Evolutionary conservation across 2,113 vertebrate species (phyloP).

Genomic region (Holacanthus passer): DNA sequence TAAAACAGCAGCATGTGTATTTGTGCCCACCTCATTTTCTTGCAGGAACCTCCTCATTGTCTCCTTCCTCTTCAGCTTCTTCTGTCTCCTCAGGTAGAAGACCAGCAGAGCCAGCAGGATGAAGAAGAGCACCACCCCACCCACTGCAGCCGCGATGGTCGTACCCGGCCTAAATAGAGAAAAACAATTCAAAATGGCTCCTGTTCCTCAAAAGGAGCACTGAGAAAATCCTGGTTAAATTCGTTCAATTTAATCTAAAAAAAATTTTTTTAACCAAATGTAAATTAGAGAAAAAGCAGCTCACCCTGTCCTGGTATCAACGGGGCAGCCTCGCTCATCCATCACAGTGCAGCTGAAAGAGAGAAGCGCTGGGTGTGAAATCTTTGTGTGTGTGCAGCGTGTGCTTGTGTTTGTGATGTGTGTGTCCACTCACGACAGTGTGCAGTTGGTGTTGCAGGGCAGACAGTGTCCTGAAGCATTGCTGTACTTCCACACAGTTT

Average conservation of each 20-base stretch:
- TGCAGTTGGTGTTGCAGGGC: slow-evolving; percentile 93
- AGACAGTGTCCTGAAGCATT: slow-evolving; percentile 90
- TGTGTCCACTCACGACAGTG: slow-evolving; percentile 88
- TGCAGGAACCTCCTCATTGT: slow-evolving; percentile 91
- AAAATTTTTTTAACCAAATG: background rate
- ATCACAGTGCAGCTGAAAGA: slow-evolving; percentile 87
- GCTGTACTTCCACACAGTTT: slow-evolving; percentile 93
- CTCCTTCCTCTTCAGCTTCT: slow-evolving; percentile 91
- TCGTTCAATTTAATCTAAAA: background rate
- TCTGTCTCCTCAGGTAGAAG: slow-evolving; percentile 88
- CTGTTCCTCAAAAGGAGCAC: background rate
- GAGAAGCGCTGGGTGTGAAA: slow-evolving; percentile 31
- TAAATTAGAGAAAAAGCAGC: background rate
- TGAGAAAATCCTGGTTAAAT: background rate
- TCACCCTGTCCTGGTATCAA: slow-evolving; percentile 92
- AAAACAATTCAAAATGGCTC: background rate
- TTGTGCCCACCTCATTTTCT: slow-evolving; percentile 89
- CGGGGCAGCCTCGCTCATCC: slow-evolving; percentile 91
- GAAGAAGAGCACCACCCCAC: slow-evolving; percentile 89
- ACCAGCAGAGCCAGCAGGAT: slow-evolving; percentile 87
- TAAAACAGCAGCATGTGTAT: background rate
- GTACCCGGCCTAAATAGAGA: slow-evolving; percentile 87
- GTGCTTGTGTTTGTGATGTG: background rate
- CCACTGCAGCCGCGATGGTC: slow-evolving; percentile 89
- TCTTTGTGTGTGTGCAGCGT: background rate